Conservation (phyloP, 2,113 vertebrate genomes). For the Phrynosoma blainvillii region DNA sequence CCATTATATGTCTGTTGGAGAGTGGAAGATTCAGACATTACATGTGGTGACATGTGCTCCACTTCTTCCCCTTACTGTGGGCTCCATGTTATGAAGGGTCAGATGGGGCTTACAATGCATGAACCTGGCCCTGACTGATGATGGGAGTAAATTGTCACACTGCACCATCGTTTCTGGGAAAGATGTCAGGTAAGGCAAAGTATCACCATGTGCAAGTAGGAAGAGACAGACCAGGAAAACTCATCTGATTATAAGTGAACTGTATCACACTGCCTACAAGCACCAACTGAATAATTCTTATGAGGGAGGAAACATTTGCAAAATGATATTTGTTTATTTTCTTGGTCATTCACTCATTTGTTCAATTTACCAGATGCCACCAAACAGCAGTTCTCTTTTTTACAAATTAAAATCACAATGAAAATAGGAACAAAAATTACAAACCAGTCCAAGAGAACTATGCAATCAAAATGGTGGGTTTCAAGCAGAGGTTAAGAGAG, state of each 20-base stretch:
- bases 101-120: not conserved
- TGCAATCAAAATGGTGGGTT: not conserved
- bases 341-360: not conserved
- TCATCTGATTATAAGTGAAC: not conserved
- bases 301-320: not conserved
- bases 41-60: not conserved
- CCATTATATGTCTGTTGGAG: too few species aligned
- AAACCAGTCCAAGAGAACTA: not conserved
- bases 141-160: not conserved
- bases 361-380: not conserved
- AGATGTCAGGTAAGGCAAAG: not conserved
- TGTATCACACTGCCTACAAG: not conserved
- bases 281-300: not conserved
- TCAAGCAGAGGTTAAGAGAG: not conserved
- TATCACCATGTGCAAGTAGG: not conserved
- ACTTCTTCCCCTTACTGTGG: not conserved
- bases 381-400: not conserved
- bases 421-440: not conserved
- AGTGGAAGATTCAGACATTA: not conserved
- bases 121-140: not conserved
- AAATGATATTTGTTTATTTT: not conserved
- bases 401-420: not conserved
- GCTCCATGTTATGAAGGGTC: not conserved
- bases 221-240: not conserved
- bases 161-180: not conserved